Evolutionary conservation across 2,797 vertebrate species (phyloP), one percentile per base, ranked within the genome.

Genomic region (Malacoctenus gilli): DNA sequence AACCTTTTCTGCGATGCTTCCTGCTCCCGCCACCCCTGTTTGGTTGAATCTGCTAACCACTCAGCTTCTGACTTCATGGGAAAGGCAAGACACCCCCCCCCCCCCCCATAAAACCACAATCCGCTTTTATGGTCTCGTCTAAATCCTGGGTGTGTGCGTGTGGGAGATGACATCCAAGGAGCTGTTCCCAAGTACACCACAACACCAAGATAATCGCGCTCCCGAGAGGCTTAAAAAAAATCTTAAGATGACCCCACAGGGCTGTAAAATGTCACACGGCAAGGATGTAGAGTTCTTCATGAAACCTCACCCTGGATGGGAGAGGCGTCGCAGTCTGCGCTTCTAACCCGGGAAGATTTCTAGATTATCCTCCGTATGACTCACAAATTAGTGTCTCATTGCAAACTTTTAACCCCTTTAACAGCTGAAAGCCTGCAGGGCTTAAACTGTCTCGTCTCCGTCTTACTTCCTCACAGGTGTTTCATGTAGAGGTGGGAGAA

Each of bases 151-250:
- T 30, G 46, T 34, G 16, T 59, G 46, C 34, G 16, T 59, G 63
- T 42, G 23, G 35, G 37, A 43, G 52, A 59, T 49, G 50, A 54
- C 71, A 62, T 63, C 7, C n/a, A 3, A 67, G 57, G 57, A 64
- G 50, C 48, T 50, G 56, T 72, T 69, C 52, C 53, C 36, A 67
- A 72, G 77, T 76, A 49, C 49, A 68, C 51, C 58, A 58, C 58
- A 13, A 58, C 10, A 19, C 38, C 30, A 52, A 74, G 25, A 78
- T 84, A 75, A 85, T 88, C 70, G 80, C 28, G 55, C 52, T 58
- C 59, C 32, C 36, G 48, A 64, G 56, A 68, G 64, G 68, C 51
- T 67, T 62, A 37, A 36, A 47, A 41, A 51, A 52, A 71, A 64
- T n/a, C 16, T 41, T 40, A 32, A 61, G 67, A 69, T 76, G 81